Conservation (phyloP, 2,113 vertebrate species). For the Poeciliopsis retropinna region DNA sequence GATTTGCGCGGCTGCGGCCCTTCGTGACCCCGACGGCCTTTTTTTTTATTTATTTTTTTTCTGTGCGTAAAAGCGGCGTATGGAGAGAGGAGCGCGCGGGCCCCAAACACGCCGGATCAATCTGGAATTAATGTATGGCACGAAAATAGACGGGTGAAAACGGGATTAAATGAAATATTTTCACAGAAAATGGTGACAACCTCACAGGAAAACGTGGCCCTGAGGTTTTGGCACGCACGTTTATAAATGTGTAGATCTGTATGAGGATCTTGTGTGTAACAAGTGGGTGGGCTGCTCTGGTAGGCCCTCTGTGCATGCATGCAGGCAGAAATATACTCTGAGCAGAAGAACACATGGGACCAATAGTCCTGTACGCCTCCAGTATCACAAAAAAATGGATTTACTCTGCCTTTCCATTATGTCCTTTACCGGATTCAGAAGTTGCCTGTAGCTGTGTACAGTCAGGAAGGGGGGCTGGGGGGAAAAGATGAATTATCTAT, state of each 20-base stretch:
- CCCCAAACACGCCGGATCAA: neutral
- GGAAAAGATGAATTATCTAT: slow-evolving; percentile 43
- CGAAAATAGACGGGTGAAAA: neutral
- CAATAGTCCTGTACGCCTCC: slow-evolving; percentile 4
- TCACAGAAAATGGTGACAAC: neutral
- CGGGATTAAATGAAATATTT: neutral
- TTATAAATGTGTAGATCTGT: neutral
- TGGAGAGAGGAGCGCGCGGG: neutral
- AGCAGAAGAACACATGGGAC: slow-evolving; percentile 10
- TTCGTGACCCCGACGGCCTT: slow-evolving; percentile 41
- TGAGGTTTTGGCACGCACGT: neutral
- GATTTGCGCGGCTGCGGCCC: slow-evolving; percentile 15
- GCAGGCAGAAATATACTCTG: neutral
- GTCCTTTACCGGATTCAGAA: slow-evolving; percentile 53
- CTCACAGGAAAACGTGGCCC: neutral
- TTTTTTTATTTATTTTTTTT: neutral
- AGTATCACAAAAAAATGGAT: slow-evolving; percentile 33
- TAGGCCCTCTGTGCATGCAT: neutral
- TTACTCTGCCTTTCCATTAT: slow-evolving; percentile 43
- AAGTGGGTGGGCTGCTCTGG: neutral
- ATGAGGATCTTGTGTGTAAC: neutral
- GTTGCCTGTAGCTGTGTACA: slow-evolving; percentile 40
- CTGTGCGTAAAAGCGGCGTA: slow-evolving; percentile 53
- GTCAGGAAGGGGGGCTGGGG: slow-evolving; percentile 22
- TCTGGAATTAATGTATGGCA: neutral